These are phyloP conservation scores for Atrichornis clamosus DNA, from an alignment of 2,113 vertebrate genomes.

Conservation along the genomic window DNA sequence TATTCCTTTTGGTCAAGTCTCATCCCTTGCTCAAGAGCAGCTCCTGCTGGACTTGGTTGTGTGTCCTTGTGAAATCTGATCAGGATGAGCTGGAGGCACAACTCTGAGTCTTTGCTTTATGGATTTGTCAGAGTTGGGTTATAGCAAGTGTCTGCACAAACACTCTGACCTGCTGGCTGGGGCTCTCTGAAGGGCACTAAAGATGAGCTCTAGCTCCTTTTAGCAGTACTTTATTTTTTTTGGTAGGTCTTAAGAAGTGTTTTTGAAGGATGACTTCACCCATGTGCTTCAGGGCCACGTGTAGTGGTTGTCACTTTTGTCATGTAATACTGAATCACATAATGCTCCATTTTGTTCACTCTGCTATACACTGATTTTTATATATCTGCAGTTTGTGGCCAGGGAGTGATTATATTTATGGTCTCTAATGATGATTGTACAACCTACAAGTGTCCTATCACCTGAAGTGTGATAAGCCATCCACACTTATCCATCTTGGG, in stretches of 20 bases:
- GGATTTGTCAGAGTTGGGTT: not conserved
- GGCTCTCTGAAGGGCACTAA: not conserved
- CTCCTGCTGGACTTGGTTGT: not conserved
- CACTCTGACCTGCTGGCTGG: not conserved
- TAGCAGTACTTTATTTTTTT: not conserved
- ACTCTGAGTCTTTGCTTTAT: not conserved
- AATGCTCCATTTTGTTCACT: not conserved
- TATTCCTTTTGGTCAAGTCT: not conserved
- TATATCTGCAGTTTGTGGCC: not conserved
- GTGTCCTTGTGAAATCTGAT: fast-evolving
- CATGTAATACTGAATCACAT: not conserved
- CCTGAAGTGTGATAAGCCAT: not conserved
- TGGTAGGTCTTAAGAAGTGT: not conserved
- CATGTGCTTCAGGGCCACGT: not conserved
- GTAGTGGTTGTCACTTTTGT: not conserved
- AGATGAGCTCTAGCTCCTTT: not conserved
- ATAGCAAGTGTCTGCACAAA: not conserved
- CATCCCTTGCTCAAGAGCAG: not conserved
- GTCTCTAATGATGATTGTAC: not conserved
- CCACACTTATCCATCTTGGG: fast-evolving
- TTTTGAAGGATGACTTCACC: not conserved
- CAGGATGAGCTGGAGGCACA: not conserved
- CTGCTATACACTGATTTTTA: not conserved
- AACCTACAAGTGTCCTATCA: not conserved
- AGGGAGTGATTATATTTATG: not conserved